A percentile compares a stretch with the other conserved stretches of the same genome.
phyloP scores from a whole-genome alignment of 1,140 invertebrate species.

The Microplitis demolitor region DNA sequence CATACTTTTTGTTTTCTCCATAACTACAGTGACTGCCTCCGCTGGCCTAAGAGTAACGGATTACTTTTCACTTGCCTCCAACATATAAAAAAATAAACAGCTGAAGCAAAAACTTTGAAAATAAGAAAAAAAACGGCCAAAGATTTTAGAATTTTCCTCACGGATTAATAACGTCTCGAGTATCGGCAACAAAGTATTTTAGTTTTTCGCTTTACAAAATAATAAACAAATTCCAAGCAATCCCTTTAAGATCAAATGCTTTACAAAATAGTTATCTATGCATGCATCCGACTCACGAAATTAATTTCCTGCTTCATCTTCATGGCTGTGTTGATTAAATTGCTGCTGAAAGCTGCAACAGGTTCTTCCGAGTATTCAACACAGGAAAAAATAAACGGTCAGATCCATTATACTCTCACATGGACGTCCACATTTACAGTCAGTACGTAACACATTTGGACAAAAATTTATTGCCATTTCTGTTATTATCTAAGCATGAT shows the following conservation, averaged over 20 bases:
- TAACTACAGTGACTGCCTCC: neutral
- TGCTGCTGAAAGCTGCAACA: slow-evolving; percentile 2
- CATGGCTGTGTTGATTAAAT: slow-evolving; percentile 11
- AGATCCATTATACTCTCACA: neutral
- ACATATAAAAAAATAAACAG: neutral
- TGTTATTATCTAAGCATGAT: too few relatives aligned
- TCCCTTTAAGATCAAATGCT: neutral
- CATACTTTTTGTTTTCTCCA: neutral
- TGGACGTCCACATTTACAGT: too few relatives aligned
- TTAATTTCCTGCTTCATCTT: slow-evolving; percentile 10
- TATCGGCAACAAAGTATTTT: too few relatives aligned
- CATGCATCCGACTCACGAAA: neutral
- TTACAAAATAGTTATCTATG: neutral
- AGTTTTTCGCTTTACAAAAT: neutral
- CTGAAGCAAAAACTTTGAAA: neutral
- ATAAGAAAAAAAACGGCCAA: neutral
- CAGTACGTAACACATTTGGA: too few relatives aligned
- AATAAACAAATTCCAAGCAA: neutral
- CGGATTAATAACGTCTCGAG: too few relatives aligned
- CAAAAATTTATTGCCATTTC: too few relatives aligned
- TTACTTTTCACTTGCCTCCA: neutral
- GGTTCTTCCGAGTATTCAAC: neutral
- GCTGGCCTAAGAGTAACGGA: neutral
- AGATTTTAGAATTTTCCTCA: too few relatives aligned
- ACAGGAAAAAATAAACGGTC: neutral